Conservation (phyloP, 2,113 vertebrate species). For the Trochalopteron elliotii region DNA sequence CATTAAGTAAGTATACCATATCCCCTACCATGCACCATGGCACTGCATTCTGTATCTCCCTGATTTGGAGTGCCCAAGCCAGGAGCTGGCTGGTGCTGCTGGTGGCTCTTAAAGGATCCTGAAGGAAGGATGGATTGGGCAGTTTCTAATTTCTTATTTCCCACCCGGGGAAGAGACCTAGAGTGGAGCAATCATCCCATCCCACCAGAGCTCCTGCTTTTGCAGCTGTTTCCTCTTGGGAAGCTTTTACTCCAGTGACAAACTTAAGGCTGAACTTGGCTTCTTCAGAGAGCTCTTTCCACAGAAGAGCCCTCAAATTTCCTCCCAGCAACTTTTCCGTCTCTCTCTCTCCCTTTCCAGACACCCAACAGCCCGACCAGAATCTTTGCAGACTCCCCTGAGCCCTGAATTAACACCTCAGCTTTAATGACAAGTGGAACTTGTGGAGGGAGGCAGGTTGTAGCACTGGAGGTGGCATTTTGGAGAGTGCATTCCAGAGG, state of each 20-base stretch:
- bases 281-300: background rate
- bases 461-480: background rate
- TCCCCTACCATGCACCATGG: no score
- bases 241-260: background rate
- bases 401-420: background rate
- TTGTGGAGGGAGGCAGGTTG: background rate
- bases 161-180: background rate
- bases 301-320: background rate
- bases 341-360: background rate
- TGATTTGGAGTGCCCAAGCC: rapidly evolving
- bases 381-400: background rate
- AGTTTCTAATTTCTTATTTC: background rate
- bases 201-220: background rate
- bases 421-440: background rate
- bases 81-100: background rate
- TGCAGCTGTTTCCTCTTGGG: background rate
- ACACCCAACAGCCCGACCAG: background rate
- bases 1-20: no score
- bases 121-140: background rate
- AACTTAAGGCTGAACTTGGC: background rate
- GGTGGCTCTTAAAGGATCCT: background rate
- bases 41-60: background rate
- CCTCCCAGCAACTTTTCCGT: background rate
- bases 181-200: background rate
- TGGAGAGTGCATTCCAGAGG: background rate